Conservation (phyloP, 2,797 vertebrate species). For the Galago senegalensis region DNA sequence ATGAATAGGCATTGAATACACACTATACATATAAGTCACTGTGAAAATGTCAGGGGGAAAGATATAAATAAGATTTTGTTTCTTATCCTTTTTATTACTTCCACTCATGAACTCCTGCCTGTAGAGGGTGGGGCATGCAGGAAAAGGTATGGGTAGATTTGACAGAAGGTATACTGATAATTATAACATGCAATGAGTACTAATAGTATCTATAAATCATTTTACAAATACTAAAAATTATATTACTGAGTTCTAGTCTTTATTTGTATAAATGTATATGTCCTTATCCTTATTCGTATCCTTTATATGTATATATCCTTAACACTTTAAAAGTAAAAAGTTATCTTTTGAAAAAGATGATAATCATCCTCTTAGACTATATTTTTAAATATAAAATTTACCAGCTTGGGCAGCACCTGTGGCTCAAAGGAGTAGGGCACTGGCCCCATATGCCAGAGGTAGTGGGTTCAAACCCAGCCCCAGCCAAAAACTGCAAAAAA, state of each 20-base stretch:
- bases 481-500: no score
- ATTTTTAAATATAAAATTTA: conserved; percentile 20
- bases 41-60: not conserved
- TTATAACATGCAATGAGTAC: not conserved
- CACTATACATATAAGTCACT: not conserved
- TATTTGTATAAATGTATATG: not conserved
- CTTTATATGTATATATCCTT: not conserved
- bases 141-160: not conserved
- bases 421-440: no score
- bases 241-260: conserved; percentile 28
- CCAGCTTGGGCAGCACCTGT: not conserved
- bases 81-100: not conserved
- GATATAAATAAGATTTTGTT: not conserved
- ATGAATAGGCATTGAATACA: not conserved
- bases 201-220: conserved; percentile 9
- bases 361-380: not conserved
- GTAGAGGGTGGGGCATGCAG: not conserved
- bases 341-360: not conserved
- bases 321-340: conserved; percentile 44
- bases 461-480: not conserved
- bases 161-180: not conserved
- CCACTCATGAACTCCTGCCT: not conserved
- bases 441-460: no score
- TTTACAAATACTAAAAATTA: conserved; percentile 45
- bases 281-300: no score